These are phyloP conservation scores for Apis florea DNA, from an alignment of 1,140 invertebrate species.

Conservation along the genomic window DNA sequence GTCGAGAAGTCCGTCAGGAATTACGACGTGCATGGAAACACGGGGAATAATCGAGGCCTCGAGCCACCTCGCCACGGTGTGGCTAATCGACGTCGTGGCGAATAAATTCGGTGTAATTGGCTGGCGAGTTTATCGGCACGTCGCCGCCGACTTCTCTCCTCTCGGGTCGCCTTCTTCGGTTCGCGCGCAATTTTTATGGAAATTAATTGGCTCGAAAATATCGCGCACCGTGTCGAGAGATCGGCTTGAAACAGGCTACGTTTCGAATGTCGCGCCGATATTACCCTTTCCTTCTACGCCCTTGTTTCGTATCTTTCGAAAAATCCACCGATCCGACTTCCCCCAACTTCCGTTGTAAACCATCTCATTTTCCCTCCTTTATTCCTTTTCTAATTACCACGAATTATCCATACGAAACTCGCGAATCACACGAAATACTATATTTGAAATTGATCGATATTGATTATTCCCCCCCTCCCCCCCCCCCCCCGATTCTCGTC, in stretches of 20 bases:
- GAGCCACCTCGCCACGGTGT: conserved; percentile 8
- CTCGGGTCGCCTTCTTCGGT: neutral
- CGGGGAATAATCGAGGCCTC: conserved; percentile 29
- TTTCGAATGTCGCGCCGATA: neutral
- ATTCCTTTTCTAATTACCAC: too few species aligned
- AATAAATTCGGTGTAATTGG: conserved; percentile 56
- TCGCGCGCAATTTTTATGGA: neutral
- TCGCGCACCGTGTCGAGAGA: neutral
- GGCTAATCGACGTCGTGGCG: conserved; percentile 41
- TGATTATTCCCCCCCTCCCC: too few species aligned
- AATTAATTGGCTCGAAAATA: conserved; percentile 41
- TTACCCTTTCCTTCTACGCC: too few species aligned
- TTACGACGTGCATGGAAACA: conserved; percentile 52
- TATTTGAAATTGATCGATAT: too few species aligned
- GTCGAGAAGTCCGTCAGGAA: conserved; percentile 21
- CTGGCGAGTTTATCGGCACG: conserved; percentile 30
- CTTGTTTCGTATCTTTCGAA: too few species aligned
- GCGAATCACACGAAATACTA: neutral
- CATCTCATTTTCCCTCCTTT: too few species aligned
- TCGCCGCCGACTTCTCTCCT: neutral
- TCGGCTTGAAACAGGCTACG: neutral
- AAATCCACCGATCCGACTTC: too few species aligned
- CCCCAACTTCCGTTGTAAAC: too few species aligned
- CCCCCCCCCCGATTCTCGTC: too few species aligned
- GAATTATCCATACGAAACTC: too few species aligned